Percentiles rank a stretch among this genome's conserved stretches.
Conservation (phyloP, 1,140 invertebrate genomes). For the Drosophila yakuba region DNA sequence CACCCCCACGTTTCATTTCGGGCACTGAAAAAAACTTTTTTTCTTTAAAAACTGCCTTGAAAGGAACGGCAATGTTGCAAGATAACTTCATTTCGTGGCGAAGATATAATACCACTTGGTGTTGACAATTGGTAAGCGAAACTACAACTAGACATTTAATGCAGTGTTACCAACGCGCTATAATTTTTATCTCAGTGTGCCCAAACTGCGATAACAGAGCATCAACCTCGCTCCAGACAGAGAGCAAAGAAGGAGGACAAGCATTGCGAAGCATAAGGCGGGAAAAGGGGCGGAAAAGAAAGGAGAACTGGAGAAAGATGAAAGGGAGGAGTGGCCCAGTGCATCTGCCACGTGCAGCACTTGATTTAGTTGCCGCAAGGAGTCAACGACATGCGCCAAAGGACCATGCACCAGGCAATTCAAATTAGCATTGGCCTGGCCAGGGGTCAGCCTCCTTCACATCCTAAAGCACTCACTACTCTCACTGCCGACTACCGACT, state of each 20-base stretch:
- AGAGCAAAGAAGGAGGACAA: slow-evolving; percentile 25
- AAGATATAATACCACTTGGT: too few relatives aligned
- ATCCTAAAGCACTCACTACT: not conserved
- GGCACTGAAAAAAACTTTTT: not conserved
- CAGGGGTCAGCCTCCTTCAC: slow-evolving; percentile 16
- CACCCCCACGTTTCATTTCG: not conserved
- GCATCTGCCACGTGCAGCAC: slow-evolving; percentile 72
- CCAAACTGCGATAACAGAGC: slow-evolving; percentile 44
- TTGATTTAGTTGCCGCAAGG: slow-evolving; percentile 63
- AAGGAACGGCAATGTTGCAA: too few relatives aligned
- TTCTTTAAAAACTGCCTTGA: not conserved
- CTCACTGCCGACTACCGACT: not conserved
- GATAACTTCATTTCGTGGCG: too few relatives aligned
- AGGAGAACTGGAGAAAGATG: slow-evolving; percentile 5
- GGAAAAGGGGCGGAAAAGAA: slow-evolving; percentile 3
- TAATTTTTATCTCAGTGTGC: slow-evolving; percentile 5
- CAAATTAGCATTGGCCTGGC: slow-evolving; percentile 61
- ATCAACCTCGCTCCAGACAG: slow-evolving; percentile 34
- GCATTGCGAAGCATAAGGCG: not conserved
- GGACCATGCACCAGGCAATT: slow-evolving; percentile 51
- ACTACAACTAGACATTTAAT: too few relatives aligned
- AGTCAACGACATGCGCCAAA: slow-evolving; percentile 65
- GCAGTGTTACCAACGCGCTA: not conserved
- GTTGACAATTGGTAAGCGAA: not conserved
- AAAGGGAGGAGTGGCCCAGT: slow-evolving; percentile 9